Conservation (phyloP, 2,888 invertebrate genomes). For the Mantis religiosa region DNA sequence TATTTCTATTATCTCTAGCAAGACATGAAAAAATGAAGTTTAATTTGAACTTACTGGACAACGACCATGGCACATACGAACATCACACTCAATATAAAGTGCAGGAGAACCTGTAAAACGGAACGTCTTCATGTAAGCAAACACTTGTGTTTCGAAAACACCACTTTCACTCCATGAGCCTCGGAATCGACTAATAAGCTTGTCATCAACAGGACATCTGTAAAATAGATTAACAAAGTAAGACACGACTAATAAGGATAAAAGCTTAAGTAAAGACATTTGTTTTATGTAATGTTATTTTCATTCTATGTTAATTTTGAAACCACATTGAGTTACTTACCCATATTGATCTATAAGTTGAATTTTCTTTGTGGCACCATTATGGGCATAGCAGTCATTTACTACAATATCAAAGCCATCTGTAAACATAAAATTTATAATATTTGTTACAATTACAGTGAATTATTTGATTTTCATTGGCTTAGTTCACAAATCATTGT, state of each 20-base stretch:
- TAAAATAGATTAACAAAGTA: neutral
- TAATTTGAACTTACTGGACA: slow-evolving; percentile 70
- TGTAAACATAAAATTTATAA: slow-evolving; percentile 42
- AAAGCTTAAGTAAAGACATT: neutral
- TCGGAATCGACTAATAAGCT: slow-evolving; percentile 84
- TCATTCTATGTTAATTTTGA: neutral
- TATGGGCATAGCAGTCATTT: slow-evolving; percentile 90
- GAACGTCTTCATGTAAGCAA: slow-evolving; percentile 92
- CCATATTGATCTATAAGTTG: slow-evolving; percentile 90
- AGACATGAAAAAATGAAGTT: neutral
- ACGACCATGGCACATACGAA: slow-evolving; percentile 90
- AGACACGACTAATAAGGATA: neutral
- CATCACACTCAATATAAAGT: slow-evolving; percentile 90
- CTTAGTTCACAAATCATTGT: too few species aligned
- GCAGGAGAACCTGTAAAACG: slow-evolving; percentile 91
- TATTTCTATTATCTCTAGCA: neutral
- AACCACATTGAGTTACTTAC: slow-evolving; percentile 46
- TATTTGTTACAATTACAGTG: too few species aligned
- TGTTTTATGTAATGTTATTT: neutral
- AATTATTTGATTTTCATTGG: too few species aligned
- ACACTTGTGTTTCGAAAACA: slow-evolving; percentile 88
- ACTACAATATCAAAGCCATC: slow-evolving; percentile 94
- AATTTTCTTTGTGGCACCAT: slow-evolving; percentile 87
- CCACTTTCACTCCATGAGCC: slow-evolving; percentile 91
- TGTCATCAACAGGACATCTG: slow-evolving; percentile 89